These are phyloP conservation scores for Nymphicus hollandicus DNA, from an alignment of 2,113 vertebrate genomes.

Conservation along the genomic window DNA sequence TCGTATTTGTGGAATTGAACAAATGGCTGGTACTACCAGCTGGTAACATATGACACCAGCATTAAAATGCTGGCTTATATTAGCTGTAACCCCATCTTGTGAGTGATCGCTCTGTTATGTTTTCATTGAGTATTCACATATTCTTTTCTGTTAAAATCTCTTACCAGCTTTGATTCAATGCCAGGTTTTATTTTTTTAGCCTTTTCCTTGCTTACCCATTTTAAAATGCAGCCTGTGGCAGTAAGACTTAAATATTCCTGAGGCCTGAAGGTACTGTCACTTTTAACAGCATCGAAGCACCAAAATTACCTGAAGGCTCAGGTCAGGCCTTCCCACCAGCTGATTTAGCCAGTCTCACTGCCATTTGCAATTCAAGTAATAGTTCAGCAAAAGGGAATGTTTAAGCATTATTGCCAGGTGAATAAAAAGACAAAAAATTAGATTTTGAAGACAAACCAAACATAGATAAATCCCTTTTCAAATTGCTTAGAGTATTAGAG, in stretches of 20 bases:
- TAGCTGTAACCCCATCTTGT: neutral
- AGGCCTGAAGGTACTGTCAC: neutral
- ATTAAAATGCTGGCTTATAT: neutral
- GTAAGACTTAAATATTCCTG: neutral
- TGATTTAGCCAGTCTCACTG: neutral
- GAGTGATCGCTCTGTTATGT: neutral
- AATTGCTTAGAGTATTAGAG: neutral
- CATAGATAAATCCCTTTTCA: neutral
- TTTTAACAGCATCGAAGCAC: neutral
- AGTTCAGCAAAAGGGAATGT: neutral
- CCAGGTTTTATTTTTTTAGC: neutral
- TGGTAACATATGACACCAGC: neutral
- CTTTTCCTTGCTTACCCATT: neutral
- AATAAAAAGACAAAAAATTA: neutral
- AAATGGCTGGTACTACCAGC: constrained; percentile 22
- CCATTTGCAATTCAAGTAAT: neutral
- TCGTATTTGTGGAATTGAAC: neutral
- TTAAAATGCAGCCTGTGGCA: neutral
- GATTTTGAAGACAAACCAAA: neutral
- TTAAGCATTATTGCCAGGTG: neutral
- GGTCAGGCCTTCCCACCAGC: neutral
- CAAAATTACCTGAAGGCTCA: neutral
- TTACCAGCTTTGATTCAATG: neutral
- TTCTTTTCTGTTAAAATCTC: neutral
- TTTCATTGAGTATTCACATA: neutral